Evolutionary conservation across 1,140 invertebrate genomes (phyloP).

Genomic region (Dryas iulia): DNA sequence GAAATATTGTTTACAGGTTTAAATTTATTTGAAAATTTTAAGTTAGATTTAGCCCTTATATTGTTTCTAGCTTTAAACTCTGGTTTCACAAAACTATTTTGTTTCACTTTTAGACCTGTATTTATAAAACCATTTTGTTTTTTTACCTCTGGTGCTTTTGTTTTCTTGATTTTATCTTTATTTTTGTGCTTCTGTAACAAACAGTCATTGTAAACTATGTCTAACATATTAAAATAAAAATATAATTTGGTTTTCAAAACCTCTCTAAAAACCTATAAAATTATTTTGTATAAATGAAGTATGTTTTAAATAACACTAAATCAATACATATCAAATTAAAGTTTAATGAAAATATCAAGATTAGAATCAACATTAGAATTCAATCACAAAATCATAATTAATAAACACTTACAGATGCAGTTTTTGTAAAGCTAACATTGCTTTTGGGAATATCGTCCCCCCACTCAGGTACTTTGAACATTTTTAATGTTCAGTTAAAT

Average conservation of each 20-base stretch:
- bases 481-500: conserved; percentile 31
- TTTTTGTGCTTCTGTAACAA: conserved; percentile 1
- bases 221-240: too few species aligned
- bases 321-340: too few species aligned
- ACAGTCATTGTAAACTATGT: too few species aligned
- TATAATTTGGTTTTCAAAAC: too few species aligned
- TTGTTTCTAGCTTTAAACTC: conserved; percentile 21
- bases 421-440: conserved; percentile 32
- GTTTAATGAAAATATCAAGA: not conserved
- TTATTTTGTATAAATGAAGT: too few species aligned
- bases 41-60: conserved; percentile 9
- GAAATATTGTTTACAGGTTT: not conserved
- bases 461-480: conserved; percentile 71
- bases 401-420: conserved; percentile 36
- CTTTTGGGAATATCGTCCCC: conserved; percentile 56
- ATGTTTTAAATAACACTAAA: too few species aligned
- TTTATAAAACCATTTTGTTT: not conserved
- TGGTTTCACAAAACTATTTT: conserved; percentile 9
- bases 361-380: not conserved
- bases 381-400: not conserved
- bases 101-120: not conserved
- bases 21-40: not conserved
- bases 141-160: not conserved
- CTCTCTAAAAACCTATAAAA: too few species aligned
- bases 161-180: conserved; percentile 13